These are phyloP conservation scores for Tragulus kanchil DNA, from an alignment of 2,113 vertebrate species.

Conservation along the genomic window DNA sequence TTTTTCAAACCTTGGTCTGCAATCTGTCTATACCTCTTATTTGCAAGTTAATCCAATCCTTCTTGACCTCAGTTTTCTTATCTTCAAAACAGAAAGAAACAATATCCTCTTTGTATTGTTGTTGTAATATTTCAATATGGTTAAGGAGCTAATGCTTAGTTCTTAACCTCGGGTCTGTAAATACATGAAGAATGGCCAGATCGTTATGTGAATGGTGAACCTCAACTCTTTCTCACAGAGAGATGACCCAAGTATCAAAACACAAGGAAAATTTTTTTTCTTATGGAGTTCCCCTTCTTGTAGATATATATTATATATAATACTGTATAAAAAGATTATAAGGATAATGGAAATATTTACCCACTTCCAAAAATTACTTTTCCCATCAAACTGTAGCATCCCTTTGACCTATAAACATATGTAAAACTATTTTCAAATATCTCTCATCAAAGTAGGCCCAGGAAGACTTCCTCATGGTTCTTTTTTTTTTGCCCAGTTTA, in stretches of 20 bases:
- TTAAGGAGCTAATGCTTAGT: not conserved
- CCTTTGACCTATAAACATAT: not conserved
- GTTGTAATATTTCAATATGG: not conserved
- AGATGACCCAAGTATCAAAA: not conserved
- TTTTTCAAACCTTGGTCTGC: not conserved
- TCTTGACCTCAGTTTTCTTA: not conserved
- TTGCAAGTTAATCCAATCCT: not conserved
- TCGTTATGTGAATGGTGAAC: not conserved
- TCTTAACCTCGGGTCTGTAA: not conserved
- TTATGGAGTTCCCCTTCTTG: too few species aligned
- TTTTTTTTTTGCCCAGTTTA: conserved; percentile 37
- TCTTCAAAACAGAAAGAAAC: conserved; percentile 3
- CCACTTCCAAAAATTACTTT: not conserved
- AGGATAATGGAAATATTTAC: not conserved
- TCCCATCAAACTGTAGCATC: not conserved
- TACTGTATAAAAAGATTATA: not conserved
- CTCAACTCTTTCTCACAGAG: not conserved
- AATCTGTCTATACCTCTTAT: not conserved
- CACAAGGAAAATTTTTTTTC: too few species aligned
- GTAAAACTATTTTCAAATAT: conserved; percentile 22
- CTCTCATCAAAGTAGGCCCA: not conserved
- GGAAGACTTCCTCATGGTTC: not conserved
- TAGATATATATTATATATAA: too few species aligned
- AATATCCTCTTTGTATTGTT: not conserved
- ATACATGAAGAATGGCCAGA: not conserved